Percentiles rank a stretch among this genome's conserved stretches.
These are phyloP conservation scores for Cranoglanis bouderius DNA, from an alignment of 2,113 vertebrate genomes.

Conservation along the genomic window DNA sequence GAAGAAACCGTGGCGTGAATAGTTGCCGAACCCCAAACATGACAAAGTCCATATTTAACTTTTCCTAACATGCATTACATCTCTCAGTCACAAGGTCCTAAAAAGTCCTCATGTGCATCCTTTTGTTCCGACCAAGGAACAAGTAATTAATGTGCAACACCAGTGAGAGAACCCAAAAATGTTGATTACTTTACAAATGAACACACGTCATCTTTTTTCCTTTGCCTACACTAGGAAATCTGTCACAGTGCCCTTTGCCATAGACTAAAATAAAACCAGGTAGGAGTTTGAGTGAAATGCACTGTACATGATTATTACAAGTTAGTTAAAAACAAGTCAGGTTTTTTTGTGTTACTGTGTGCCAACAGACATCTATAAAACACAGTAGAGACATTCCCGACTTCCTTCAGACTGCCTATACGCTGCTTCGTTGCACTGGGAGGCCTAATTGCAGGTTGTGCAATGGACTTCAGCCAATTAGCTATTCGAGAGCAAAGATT, in stretches of 20 bases:
- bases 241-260: conserved; percentile 21
- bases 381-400: conserved; percentile 42
- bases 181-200: conserved; percentile 26
- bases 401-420: conserved; percentile 39
- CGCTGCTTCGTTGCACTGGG: conserved; percentile 36
- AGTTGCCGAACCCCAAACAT: not conserved
- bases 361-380: conserved; percentile 56
- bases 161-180: conserved; percentile 32
- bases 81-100: not conserved
- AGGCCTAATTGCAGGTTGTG: conserved; percentile 59
- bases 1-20: not conserved
- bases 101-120: not conserved
- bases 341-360: conserved; percentile 48
- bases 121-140: not conserved
- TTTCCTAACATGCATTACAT: not conserved
- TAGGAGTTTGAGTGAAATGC: conserved; percentile 37
- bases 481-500: conserved; percentile 52
- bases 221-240: not conserved
- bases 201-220: not conserved
- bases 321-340: conserved; percentile 50
- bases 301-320: conserved; percentile 43
- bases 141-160: conserved; percentile 26
- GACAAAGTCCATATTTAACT: conserved; percentile 7
- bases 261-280: conserved; percentile 34
- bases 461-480: conserved; percentile 60